phyloP scores from a whole-genome alignment of 2,888 invertebrate species.

The Patella ulyssiponensis region DNA sequence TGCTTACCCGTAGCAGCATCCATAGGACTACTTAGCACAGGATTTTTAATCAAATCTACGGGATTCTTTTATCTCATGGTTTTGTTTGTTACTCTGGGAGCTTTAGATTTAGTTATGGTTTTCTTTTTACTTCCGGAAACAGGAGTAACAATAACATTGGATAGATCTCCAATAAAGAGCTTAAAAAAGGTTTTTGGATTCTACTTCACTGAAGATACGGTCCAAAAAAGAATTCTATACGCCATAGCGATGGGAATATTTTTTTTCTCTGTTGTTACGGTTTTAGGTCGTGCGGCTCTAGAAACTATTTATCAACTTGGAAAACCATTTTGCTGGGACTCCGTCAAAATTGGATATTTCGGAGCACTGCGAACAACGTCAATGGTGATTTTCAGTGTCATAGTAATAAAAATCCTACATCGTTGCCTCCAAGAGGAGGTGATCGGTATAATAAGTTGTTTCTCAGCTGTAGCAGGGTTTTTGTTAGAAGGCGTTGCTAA shows the following conservation, averaged over 20 bases:
- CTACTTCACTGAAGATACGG: slow-evolving; percentile 31
- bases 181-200: slow-evolving; percentile 36
- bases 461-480: background rate
- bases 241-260: slow-evolving; percentile 29
- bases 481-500: slow-evolving; percentile 11
- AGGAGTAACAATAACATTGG: slow-evolving; percentile 24
- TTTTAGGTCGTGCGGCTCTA: slow-evolving; percentile 34
- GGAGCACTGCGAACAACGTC: slow-evolving; percentile 28
- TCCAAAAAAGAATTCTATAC: slow-evolving; percentile 37
- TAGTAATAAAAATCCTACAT: slow-evolving; percentile 36
- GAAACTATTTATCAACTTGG: slow-evolving; percentile 45
- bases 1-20: slow-evolving; percentile 35
- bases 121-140: slow-evolving; percentile 37
- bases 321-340: slow-evolving; percentile 47
- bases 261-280: slow-evolving; percentile 24
- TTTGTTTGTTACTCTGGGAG: slow-evolving; percentile 23
- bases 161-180: slow-evolving; percentile 26
- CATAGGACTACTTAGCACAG: slow-evolving; percentile 32
- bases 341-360: slow-evolving; percentile 42
- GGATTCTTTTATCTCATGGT: slow-evolving; percentile 34
- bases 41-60: slow-evolving; percentile 37
- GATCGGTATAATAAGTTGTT: slow-evolving; percentile 13
- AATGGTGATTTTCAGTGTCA: slow-evolving; percentile 37
- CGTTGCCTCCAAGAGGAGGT: slow-evolving; percentile 38
- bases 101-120: slow-evolving; percentile 27